Conservation (phyloP, 2,888 invertebrate genomes). For the Euclidia mi region DNA sequence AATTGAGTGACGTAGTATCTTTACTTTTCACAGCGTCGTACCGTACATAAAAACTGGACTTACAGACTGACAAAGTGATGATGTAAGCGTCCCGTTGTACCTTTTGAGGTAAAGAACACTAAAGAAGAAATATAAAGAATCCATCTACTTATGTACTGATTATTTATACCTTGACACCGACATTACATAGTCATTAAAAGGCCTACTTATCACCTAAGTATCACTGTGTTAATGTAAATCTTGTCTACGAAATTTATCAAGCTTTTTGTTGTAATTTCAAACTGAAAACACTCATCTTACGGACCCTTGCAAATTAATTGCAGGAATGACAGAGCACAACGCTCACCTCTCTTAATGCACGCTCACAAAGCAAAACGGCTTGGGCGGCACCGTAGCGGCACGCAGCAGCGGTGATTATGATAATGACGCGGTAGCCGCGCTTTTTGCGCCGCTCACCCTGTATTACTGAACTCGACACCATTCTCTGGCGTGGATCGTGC, state of each 20-base stretch:
- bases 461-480: conserved; percentile 84
- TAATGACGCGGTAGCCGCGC: conserved; percentile 88
- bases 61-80: no score
- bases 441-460: conserved; percentile 84
- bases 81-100: no score
- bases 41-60: no score
- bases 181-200: no score
- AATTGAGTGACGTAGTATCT: no score
- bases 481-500: conserved; percentile 71
- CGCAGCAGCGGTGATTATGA: conserved; percentile 88
- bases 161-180: no score
- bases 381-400: conserved; percentile 82
- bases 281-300: conserved; percentile 73
- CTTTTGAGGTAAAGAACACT: no score
- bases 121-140: no score
- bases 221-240: conserved; percentile 1
- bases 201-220: not conserved
- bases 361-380: conserved; percentile 87
- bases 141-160: no score
- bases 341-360: conserved; percentile 85
- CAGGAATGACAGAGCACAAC: conserved; percentile 86
- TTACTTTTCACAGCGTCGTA: no score
- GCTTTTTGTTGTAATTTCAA: conserved; percentile 52
- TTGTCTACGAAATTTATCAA: conserved; percentile 20
- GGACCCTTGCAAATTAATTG: conserved; percentile 85